phyloP scores from a whole-genome alignment of 2,113 vertebrate species.

The Saccopteryx leptura region DNA sequence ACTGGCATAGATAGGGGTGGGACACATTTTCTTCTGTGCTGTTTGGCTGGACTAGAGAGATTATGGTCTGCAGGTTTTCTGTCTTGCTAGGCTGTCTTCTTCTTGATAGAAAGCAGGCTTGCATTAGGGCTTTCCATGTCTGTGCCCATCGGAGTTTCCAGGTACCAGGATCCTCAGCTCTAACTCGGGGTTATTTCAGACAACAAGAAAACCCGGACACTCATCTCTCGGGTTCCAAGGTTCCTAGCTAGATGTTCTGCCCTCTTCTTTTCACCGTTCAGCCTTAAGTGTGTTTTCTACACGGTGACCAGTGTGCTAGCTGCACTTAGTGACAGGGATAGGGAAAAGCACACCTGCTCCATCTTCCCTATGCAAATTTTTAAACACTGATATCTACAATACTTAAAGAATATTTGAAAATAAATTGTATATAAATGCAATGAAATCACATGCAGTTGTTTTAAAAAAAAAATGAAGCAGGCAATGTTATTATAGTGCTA shows the following conservation, averaged over 20 bases:
- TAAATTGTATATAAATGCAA: not conserved
- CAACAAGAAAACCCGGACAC: not conserved
- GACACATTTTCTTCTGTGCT: not conserved
- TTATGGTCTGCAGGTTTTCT: not conserved
- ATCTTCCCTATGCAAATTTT: not conserved
- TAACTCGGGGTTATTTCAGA: not conserved
- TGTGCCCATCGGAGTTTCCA: not conserved
- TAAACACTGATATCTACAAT: not conserved
- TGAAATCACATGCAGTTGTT: not conserved
- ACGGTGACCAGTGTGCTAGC: not conserved
- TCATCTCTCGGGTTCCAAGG: not conserved
- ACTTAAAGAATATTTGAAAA: slow-evolving; percentile 18
- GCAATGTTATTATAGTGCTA: not conserved
- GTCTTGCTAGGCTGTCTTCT: not conserved
- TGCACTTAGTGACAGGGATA: not conserved
- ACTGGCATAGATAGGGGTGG: not conserved
- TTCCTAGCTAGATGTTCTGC: not conserved
- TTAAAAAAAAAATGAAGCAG: not conserved
- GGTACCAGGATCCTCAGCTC: not conserved
- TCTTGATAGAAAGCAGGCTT: not conserved
- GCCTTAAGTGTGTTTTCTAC: not conserved
- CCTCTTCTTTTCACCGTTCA: not conserved
- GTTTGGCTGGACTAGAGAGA: not conserved
- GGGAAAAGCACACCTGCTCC: not conserved
- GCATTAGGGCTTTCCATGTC: not conserved